Base-by-base conservation (phyloP, 2,797 vertebrate genomes). In the Heliangelus exortis region DNA sequence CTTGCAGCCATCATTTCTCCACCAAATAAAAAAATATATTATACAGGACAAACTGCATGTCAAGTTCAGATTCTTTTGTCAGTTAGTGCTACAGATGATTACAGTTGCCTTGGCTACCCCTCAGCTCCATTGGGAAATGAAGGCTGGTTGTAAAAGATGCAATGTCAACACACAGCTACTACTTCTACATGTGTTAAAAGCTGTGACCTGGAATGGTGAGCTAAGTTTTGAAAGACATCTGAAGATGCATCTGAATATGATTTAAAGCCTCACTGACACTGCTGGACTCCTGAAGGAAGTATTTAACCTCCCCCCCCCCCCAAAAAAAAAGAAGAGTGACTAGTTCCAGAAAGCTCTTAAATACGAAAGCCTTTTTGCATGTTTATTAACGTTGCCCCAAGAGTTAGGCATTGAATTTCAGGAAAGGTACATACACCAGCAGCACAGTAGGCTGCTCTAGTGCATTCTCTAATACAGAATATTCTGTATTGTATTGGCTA, bases 381-480 rank as follows among this genome's bases (percentile, higher is more conserved):
- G 21, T 16, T n/a, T 28, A 0, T 9, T 76, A 65, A 22, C 22
- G 36, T 57, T 36, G 47, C 3, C 2, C 33, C 9, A 61, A 48
- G 5, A 34, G 6, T n/a, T 28, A 21, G 17, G 31, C 41, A 33
- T 1, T 59, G 20, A 34, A 59, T 74, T 86, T 67, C 57, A 74
- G 19, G 14, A 36, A 34, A 71, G 43, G 36, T 26, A 28, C 5
- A 45, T 1, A 47, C 33, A 83, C 15, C 31, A 69, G 51, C 33
- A 80, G 43, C 51, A 69, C 58, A 57, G 54, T 68, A 51, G 28
- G 6, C 47, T 59, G 12, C 41, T 43, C 28, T 47, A 20, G 1
- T 14, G 15, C 4, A 4, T 20, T 58, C 76, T 55, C 0, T 7
- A 20, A 29, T 1, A 1, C 0, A 31, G 13, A 72, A 15, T 5